Conservation (phyloP, 2,888 invertebrate genomes). For the Drymonia ruficornis region DNA sequence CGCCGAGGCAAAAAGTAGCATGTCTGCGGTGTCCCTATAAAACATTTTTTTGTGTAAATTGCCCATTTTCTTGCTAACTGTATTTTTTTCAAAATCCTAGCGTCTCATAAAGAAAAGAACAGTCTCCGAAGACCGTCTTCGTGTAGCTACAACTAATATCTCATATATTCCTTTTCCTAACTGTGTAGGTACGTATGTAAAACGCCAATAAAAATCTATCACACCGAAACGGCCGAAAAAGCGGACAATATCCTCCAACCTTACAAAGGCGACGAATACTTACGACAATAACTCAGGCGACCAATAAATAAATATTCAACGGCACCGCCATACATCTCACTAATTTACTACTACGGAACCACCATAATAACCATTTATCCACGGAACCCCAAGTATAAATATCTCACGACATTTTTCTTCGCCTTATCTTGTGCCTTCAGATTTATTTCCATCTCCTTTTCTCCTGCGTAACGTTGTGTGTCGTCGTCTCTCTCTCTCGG, state of each 20-base stretch:
- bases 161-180: no score
- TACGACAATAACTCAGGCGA: constrained; percentile 59
- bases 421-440: constrained; percentile 78
- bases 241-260: not conserved
- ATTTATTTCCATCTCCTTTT: constrained; percentile 53
- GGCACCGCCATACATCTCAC: constrained; percentile 74
- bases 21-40: no score
- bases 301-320: constrained; percentile 81
- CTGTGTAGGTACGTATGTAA: no score
- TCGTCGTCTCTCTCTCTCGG: constrained; percentile 42
- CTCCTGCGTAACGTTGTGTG: constrained; percentile 26
- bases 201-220: no score
- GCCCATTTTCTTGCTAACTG: no score
- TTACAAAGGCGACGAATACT: constrained; percentile 18
- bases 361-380: constrained; percentile 80
- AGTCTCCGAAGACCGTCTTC: no score
- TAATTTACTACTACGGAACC: constrained; percentile 79
- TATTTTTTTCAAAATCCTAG: no score
- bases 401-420: constrained; percentile 82
- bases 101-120: no score
- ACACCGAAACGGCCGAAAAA: no score
- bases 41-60: no score
- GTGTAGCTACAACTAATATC: no score
- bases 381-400: constrained; percentile 70
- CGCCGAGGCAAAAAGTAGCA: no score